These are phyloP conservation scores for Pemphredon lugubris DNA, from an alignment of 2,888 invertebrate species.

Conservation along the genomic window DNA sequence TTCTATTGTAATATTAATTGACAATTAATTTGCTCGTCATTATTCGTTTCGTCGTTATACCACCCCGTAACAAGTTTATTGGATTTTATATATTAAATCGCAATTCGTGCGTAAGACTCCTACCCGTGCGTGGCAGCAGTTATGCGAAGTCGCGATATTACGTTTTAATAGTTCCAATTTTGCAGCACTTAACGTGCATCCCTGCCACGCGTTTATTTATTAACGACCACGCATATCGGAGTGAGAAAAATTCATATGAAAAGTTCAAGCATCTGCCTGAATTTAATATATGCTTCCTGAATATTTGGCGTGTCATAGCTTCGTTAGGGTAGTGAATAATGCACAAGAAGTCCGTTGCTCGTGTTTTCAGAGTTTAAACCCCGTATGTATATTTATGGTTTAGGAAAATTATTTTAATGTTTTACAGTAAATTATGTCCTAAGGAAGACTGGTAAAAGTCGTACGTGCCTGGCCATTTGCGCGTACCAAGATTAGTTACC, in stretches of 20 bases:
- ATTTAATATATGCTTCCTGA: slow-evolving; percentile 35
- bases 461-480: neutral
- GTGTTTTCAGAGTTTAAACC: slow-evolving; percentile 37
- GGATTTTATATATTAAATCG: no score
- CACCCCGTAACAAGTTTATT: neutral
- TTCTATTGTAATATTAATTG: slow-evolving; percentile 26
- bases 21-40: slow-evolving; percentile 33
- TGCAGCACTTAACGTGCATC: no score
- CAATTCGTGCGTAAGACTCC: no score
- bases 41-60: slow-evolving; percentile 10
- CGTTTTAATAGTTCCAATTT: no score
- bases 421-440: neutral
- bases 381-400: slow-evolving; percentile 23
- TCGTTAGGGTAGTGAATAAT: slow-evolving; percentile 38
- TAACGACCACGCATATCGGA: no score
- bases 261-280: slow-evolving; percentile 34
- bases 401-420: slow-evolving; percentile 32
- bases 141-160: no score
- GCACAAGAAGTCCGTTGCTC: slow-evolving; percentile 36
- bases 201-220: no score
- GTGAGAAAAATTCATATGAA: slow-evolving; percentile 21
- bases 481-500: no score
- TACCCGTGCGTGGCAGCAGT: no score
- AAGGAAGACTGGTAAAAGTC: neutral
- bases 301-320: slow-evolving; percentile 46